phyloP scores from a whole-genome alignment of 2,797 vertebrate genomes.

The Cirrhinus mrigala region DNA sequence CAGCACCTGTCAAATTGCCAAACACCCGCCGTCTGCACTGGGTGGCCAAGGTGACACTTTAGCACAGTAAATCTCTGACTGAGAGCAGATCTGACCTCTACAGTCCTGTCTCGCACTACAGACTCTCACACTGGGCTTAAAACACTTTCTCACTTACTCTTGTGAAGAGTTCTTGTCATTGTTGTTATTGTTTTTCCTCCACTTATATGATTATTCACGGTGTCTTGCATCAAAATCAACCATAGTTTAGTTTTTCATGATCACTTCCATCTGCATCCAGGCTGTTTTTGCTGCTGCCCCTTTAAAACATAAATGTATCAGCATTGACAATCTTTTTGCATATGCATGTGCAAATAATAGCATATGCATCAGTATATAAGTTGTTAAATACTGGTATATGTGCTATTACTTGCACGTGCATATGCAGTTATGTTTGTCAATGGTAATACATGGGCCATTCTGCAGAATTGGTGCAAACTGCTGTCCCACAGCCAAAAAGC shows the following conservation, averaged over 20 bases:
- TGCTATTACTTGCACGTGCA: not conserved
- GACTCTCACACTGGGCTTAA: not conserved
- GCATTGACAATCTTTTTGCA: no score
- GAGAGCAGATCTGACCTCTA: not conserved
- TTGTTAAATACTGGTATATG: no score
- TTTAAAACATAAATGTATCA: no score
- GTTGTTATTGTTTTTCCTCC: not conserved
- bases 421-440: not conserved
- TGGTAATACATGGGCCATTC: no score
- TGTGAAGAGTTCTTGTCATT: not conserved
- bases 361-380: no score
- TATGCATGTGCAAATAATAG: no score
- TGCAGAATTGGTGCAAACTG: no score
- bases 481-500: no score
- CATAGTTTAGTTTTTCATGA: not conserved
- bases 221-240: not conserved
- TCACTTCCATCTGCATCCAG: not conserved
- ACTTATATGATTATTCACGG: not conserved
- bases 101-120: not conserved
- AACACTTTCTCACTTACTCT: not conserved
- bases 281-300: no score
- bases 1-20: conserved; percentile 40
- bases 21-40: conserved; percentile 9
- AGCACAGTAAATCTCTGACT: conserved; percentile 22
- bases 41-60: conserved; percentile 48